A percentile compares a stretch with the other conserved stretches of the same genome.
Evolutionary conservation across 2,797 vertebrate genomes (phyloP).

Genomic region (Anguilla anguilla): DNA sequence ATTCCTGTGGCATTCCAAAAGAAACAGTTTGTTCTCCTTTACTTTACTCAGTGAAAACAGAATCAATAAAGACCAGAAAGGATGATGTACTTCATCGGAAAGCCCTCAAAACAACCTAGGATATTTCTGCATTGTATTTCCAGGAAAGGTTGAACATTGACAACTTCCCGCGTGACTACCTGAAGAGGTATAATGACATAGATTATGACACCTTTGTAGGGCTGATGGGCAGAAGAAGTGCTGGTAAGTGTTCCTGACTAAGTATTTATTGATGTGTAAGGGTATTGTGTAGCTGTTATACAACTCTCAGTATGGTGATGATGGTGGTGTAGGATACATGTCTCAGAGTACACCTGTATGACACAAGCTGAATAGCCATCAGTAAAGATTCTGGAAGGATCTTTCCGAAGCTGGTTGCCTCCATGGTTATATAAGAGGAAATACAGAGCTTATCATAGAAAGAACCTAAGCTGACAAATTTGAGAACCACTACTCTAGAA

Average conservation of each 20-base stretch:
- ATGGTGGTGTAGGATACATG: not conserved
- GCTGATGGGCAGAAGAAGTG: constrained; percentile 66
- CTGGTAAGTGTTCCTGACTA: constrained; percentile 43
- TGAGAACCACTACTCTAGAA: too few species aligned
- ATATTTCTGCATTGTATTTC: not conserved
- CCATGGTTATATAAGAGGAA: not conserved
- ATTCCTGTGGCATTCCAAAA: not conserved
- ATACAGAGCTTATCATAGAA: not conserved
- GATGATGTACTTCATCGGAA: not conserved
- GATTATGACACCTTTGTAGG: constrained; percentile 67
- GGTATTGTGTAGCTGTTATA: not conserved
- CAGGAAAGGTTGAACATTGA: constrained; percentile 25
- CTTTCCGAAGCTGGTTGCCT: not conserved
- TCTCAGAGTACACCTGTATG: not conserved
- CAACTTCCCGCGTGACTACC: constrained; percentile 18
- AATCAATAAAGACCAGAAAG: not conserved
- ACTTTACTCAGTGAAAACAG: not conserved
- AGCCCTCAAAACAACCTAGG: not conserved
- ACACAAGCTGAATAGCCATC: not conserved
- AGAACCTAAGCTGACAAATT: not conserved
- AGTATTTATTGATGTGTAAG: not conserved
- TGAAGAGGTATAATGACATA: constrained; percentile 54
- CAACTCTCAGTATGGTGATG: not conserved
- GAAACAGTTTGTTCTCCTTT: not conserved
- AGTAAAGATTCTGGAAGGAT: not conserved